A percentile compares a stretch with the other conserved stretches of the same genome.
These are phyloP conservation scores for Trileptium ribeirensis DNA, from an alignment of 2,888 invertebrate species.

Conservation along the genomic window DNA sequence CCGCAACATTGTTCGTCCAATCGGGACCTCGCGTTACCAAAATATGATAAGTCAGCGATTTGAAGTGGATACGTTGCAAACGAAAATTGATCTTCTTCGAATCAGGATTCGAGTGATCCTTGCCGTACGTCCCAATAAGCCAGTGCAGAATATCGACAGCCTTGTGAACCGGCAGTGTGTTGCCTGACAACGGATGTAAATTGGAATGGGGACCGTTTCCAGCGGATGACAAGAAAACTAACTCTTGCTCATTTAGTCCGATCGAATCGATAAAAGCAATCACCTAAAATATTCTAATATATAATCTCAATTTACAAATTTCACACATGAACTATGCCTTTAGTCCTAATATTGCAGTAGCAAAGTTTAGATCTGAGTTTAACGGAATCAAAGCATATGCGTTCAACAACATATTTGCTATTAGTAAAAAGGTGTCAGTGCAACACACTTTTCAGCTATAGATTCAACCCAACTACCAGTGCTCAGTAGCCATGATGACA, in stretches of 20 bases:
- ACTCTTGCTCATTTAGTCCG: conserved; percentile 56
- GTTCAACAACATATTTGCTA: too few relatives aligned
- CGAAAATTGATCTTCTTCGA: conserved; percentile 42
- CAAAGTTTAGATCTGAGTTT: too few relatives aligned
- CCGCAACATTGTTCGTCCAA: conserved; percentile 53
- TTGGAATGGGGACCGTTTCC: conserved; percentile 49
- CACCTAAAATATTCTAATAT: conserved; percentile 52
- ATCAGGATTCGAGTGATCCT: conserved; percentile 45
- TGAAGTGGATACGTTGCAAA: conserved; percentile 55
- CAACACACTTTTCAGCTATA: too few relatives aligned
- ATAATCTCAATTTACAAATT: too few relatives aligned
- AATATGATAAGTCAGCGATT: conserved; percentile 56
- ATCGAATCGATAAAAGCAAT: conserved; percentile 52
- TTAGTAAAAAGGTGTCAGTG: too few relatives aligned
- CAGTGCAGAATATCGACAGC: conserved; percentile 55
- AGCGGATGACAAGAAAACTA: conserved; percentile 52
- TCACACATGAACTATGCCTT: too few relatives aligned
- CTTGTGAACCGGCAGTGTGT: conserved; percentile 53
- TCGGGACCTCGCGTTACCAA: conserved; percentile 49
- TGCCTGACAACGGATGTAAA: conserved; percentile 44
- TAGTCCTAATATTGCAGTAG: too few relatives aligned
- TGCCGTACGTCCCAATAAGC: conserved; percentile 53
- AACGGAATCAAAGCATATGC: too few relatives aligned
- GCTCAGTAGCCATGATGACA: too few relatives aligned
- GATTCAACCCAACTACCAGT: too few relatives aligned